Evolutionary conservation across 2,797 vertebrate species (phyloP).

Genomic region (Kryptolebias ocellatus): DNA sequence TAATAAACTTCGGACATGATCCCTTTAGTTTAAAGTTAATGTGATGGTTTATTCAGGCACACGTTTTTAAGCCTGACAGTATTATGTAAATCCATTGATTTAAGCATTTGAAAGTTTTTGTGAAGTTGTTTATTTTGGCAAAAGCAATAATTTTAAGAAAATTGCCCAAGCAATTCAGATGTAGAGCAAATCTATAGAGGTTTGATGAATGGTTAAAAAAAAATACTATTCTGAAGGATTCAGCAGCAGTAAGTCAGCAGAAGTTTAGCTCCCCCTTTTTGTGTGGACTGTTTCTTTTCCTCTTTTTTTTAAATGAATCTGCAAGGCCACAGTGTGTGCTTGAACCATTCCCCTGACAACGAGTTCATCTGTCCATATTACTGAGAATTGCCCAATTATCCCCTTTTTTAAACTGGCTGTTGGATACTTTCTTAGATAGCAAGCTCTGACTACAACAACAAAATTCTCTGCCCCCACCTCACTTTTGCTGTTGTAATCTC

Average conservation of each 20-base stretch:
- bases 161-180: conserved; percentile 23
- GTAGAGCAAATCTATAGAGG: conserved; percentile 20
- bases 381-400: conserved; percentile 69
- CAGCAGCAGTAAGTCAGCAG: conserved; percentile 31
- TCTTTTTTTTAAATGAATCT: conserved; percentile 46
- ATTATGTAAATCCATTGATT: conserved; percentile 41
- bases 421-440: conserved; percentile 45
- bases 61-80: conserved; percentile 46
- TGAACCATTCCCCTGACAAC: conserved; percentile 50
- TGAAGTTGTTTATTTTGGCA: conserved; percentile 22
- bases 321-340: conserved; percentile 60
- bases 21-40: conserved; percentile 34
- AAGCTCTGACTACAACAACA: conserved; percentile 55
- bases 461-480: conserved; percentile 32
- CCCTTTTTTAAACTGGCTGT: conserved; percentile 51
- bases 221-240: conserved; percentile 19
- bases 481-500: conserved; percentile 41
- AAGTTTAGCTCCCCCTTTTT: conserved; percentile 32
- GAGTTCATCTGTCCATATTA: conserved; percentile 64
- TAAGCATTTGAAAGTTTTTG: conserved; percentile 33
- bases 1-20: too few relatives aligned
- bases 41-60: conserved; percentile 22
- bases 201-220: conserved; percentile 25
- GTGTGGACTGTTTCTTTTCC: conserved; percentile 26
- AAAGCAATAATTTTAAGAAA: conserved; percentile 40